Evolutionary conservation across 2,888 invertebrate species (phyloP).

Genomic region (Mycalesis mineus): DNA sequence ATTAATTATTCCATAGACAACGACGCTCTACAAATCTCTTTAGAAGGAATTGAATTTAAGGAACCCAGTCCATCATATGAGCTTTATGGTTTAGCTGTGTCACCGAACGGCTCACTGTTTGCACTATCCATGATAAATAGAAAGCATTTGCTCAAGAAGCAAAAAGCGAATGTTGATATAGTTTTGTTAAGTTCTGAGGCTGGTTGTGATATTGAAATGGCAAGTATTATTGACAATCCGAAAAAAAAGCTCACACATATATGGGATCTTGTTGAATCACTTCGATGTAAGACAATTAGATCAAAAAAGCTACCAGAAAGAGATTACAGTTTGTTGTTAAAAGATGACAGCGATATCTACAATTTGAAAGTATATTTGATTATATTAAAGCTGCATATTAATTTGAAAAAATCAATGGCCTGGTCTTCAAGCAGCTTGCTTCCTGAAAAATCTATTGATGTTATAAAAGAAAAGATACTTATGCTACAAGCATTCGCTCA

Average conservation of each 20-base stretch:
- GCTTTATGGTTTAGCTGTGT: slow-evolving; percentile 44
- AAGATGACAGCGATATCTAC: slow-evolving; percentile 44
- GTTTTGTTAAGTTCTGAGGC: slow-evolving; percentile 41
- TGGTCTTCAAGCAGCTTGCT: slow-evolving; percentile 29
- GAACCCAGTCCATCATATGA: slow-evolving; percentile 45
- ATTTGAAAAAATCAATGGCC: slow-evolving; percentile 40
- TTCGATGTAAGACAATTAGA: slow-evolving; percentile 54
- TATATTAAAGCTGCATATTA: slow-evolving; percentile 41
- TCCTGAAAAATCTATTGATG: slow-evolving; percentile 48
- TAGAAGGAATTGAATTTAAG: slow-evolving; percentile 40
- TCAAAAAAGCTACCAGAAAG: slow-evolving; percentile 44
- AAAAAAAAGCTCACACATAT: slow-evolving; percentile 44
- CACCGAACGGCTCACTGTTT: slow-evolving; percentile 45
- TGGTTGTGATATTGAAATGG: slow-evolving; percentile 36
- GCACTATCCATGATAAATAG: slow-evolving; percentile 45
- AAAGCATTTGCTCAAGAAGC: slow-evolving; percentile 48
- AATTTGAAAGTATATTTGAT: slow-evolving; percentile 56
- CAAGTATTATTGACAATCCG: slow-evolving; percentile 47
- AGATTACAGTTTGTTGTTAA: slow-evolving; percentile 43
- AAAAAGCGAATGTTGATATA: slow-evolving; percentile 43
- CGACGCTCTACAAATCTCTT: slow-evolving; percentile 34
- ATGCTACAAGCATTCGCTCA: slow-evolving; percentile 43
- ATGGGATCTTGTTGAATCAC: slow-evolving; percentile 57
- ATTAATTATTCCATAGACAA: slow-evolving; percentile 35
- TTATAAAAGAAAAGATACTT: slow-evolving; percentile 52